Evolutionary conservation across 2,797 vertebrate species (phyloP).

Genomic region (Loriculus beryllinus): DNA sequence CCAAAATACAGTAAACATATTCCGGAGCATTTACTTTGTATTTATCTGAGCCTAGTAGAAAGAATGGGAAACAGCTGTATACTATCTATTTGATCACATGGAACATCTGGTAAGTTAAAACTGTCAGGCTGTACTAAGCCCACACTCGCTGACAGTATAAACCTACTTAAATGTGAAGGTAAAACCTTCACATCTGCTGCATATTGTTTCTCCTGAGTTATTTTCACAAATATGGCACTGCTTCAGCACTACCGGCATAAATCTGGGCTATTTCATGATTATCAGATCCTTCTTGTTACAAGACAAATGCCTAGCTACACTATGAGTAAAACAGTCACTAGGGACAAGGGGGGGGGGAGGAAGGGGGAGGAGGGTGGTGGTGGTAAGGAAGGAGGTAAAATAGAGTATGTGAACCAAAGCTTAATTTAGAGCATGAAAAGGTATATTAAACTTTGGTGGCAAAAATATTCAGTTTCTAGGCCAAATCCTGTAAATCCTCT

Average conservation of each 20-base stretch:
- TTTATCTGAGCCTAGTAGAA: conserved; percentile 55
- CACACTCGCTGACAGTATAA: conserved; percentile 67
- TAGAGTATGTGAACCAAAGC: not conserved
- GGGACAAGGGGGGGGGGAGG: not conserved
- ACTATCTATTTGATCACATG: conserved; percentile 54
- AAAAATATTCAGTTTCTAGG: conserved; percentile 11
- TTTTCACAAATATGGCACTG: conserved; percentile 49
- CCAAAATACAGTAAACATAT: conserved; percentile 49
- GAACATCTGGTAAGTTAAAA: conserved; percentile 63
- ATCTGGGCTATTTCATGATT: conserved; percentile 37
- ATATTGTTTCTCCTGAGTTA: conserved; percentile 13
- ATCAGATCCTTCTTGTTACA: conserved; percentile 42
- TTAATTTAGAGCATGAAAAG: conserved; percentile 30
- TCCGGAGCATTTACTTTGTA: conserved; percentile 39
- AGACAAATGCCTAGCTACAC: conserved; percentile 30
- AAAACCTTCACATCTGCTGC: conserved; percentile 56
- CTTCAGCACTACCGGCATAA: conserved; percentile 27
- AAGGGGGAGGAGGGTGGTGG: not conserved
- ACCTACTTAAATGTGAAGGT: conserved; percentile 53
- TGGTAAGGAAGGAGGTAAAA: not conserved
- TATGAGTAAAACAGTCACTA: not conserved
- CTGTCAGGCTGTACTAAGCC: conserved; percentile 47
- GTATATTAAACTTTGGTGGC: not conserved
- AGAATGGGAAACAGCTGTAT: conserved; percentile 65
- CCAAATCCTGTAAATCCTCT: conserved; percentile 34